Evolutionary conservation across 2,113 vertebrate species (phyloP), one percentile per base, ranked within the genome.

Genomic region (Archocentrus centrarchus): DNA sequence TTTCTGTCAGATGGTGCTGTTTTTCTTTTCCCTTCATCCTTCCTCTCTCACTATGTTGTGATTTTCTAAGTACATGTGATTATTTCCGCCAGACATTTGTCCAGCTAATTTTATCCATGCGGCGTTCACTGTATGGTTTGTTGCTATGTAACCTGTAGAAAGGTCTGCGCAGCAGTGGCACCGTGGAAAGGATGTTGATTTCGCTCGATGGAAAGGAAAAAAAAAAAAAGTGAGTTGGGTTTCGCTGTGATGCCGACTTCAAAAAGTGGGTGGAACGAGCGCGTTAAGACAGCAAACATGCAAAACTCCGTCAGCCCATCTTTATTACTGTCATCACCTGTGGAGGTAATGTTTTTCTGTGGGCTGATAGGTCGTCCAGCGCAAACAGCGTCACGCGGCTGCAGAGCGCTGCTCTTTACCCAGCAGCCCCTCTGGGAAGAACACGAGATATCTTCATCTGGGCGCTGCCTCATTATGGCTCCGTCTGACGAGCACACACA

Each of bases 401-500:
- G 78, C 53, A 22, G 37, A 39, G 81, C 27, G 30, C 68, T 80
- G 78, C 83, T 93, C 90, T 91, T 95, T 89, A 93, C 82, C 80
- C 82, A 89, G 70, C 61, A 82, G 78, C 13, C 85, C 91, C 73
- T 88, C 63, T 60, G 89, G 85, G 90, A 87, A 53, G 88, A 87
- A 84, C 64, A 75, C 2, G 86, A 86, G 86, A 66, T 64, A 80
- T 87, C 93, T 94, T 93, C 90, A 91, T 94, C 86, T 68, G 87
- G 88, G 15, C 41, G 30, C 88, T 77, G 81, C 83, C 88, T 94
- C 92, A 87, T 93, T 95, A 93, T 86, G 88, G 70, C 88, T 87
- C 79, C 55, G 11, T 87, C 81, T 89, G 55, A 90, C 88, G 87
- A 73, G 75, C 80, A 75, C 87, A 73, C 13, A 20, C 68, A 73